phyloP scores from a whole-genome alignment of 2,888 invertebrate genomes.

The Drosophila eohydei region DNA sequence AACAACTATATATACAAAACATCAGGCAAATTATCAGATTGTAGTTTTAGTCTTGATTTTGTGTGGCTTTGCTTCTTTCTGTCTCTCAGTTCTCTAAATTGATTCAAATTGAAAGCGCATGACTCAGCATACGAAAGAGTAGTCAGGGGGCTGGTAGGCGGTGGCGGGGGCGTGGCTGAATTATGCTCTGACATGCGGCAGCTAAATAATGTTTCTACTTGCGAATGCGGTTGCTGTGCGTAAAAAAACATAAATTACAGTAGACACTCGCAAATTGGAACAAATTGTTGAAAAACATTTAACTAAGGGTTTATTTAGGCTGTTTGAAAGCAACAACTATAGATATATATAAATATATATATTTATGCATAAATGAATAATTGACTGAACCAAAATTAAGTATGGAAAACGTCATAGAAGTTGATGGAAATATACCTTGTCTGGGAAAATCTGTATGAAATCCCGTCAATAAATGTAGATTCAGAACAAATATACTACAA shows the following conservation, averaged over 20 bases:
- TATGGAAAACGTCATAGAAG: neutral
- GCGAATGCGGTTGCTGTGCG: constrained; percentile 46
- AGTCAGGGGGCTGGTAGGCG: neutral
- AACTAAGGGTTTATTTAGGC: neutral
- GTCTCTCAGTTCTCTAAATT: constrained; percentile 59
- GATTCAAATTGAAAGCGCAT: constrained; percentile 78
- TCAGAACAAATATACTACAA: neutral
- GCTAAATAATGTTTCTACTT: constrained; percentile 31
- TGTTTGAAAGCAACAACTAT: constrained; percentile 30
- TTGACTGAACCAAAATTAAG: neutral
- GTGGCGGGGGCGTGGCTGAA: neutral
- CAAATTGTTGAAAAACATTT: constrained; percentile 3
- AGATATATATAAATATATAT: neutral
- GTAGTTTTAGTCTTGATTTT: constrained; percentile 47
- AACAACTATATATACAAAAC: constrained; percentile 6
- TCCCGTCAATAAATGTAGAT: neutral
- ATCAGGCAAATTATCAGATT: constrained; percentile 45
- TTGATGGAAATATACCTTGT: neutral
- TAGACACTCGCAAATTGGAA: constrained; percentile 18
- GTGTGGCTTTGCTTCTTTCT: constrained; percentile 42
- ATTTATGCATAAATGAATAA: neutral
- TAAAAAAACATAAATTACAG: constrained; percentile 45
- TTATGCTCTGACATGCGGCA: constrained; percentile 28
- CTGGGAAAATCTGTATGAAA: neutral
- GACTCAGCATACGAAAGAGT: constrained; percentile 69